Evolutionary conservation across 2,797 vertebrate species (phyloP).

Genomic region (Avahi laniger): DNA sequence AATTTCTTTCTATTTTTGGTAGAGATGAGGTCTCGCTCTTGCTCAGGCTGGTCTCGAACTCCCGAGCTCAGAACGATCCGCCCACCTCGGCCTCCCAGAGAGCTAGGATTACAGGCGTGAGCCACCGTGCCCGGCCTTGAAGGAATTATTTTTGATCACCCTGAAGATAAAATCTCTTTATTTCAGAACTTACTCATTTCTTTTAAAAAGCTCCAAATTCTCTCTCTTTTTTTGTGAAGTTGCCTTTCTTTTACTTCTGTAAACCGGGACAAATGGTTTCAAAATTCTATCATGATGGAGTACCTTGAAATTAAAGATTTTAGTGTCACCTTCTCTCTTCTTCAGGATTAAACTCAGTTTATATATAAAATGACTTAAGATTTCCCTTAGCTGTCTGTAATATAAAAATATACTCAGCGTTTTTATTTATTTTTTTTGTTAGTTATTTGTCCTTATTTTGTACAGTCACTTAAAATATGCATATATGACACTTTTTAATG

Average conservation of each 20-base stretch:
- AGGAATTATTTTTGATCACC: background rate
- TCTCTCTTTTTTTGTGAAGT: background rate
- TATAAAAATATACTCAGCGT: background rate
- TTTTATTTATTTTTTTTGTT: background rate
- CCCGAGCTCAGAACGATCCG: too few species aligned
- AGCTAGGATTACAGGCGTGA: too few species aligned
- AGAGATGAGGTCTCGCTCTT: too few species aligned
- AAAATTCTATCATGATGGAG: background rate
- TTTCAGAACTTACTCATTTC: background rate
- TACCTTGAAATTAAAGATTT: background rate
- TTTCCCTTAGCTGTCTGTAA: background rate
- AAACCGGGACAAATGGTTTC: background rate
- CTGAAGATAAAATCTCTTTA: background rate
- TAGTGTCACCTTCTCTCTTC: background rate
- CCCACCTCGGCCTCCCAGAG: too few species aligned
- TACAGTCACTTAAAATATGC: background rate
- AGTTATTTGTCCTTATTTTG: background rate
- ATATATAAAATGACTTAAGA: background rate
- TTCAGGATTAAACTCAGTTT: background rate
- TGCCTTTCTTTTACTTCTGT: background rate
- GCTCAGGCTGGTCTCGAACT: too few species aligned
- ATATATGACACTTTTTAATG: background rate
- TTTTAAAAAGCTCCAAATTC: background rate
- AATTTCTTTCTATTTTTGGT: too few species aligned
- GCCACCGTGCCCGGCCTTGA: too few species aligned